These are phyloP conservation scores for Trichogramma evanescens DNA, from an alignment of 2,888 invertebrate genomes.

Conservation along the genomic window DNA sequence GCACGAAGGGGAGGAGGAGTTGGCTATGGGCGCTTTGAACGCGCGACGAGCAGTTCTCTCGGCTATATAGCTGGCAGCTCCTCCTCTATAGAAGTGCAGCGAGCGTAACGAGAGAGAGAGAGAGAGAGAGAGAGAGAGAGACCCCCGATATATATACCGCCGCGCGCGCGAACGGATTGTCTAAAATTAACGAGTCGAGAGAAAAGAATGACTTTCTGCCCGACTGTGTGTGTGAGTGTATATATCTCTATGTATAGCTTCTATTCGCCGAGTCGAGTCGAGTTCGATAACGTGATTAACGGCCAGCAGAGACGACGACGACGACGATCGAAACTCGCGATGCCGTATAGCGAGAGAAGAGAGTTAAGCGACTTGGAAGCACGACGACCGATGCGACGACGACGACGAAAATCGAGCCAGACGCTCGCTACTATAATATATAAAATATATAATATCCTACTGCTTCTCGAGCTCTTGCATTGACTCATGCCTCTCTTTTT, in stretches of 20 bases:
- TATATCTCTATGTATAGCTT: constrained; percentile 6
- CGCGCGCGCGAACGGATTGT: constrained; percentile 3
- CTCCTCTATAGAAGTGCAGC: no score
- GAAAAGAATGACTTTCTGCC: constrained; percentile 14
- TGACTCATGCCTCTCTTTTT: no score
- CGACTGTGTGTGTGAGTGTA: background rate
- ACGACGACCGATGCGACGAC: no score
- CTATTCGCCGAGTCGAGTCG: constrained; percentile 16
- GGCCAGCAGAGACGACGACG: background rate
- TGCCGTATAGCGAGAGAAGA: no score
- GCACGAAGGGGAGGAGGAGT: no score
- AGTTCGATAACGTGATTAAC: constrained; percentile 19
- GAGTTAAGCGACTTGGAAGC: no score
- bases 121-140: background rate
- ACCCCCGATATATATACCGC: background rate
- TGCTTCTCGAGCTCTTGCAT: no score
- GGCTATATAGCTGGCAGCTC: no score
- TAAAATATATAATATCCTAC: no score
- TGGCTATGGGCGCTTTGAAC: constrained; percentile 8
- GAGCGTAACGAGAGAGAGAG: background rate
- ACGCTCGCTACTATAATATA: no score
- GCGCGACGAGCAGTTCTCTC: background rate
- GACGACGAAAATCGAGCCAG: no score
- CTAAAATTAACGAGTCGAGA: constrained; percentile 15
- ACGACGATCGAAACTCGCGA: no score